Conservation (phyloP, 2,888 invertebrate genomes). For the Pocota personata region DNA sequence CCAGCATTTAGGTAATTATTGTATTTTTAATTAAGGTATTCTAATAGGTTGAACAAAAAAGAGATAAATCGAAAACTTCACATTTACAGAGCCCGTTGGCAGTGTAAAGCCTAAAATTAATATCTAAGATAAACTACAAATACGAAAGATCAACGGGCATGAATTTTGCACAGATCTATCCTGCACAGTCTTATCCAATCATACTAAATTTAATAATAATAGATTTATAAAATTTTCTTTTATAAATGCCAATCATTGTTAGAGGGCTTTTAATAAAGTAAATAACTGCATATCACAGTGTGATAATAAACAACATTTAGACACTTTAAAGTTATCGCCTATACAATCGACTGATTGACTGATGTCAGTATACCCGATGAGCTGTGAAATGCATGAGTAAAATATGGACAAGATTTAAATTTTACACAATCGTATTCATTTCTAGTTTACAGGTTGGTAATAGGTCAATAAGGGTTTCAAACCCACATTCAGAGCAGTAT, state of each 20-base stretch:
- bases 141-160: constrained; percentile 83
- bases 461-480: neutral
- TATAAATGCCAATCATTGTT: neutral
- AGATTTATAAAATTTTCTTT: constrained; percentile 44
- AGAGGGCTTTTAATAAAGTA: neutral
- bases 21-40: neutral
- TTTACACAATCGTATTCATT: constrained; percentile 89
- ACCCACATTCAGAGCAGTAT: constrained; percentile 77
- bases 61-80: constrained; percentile 34
- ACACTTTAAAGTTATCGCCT: constrained; percentile 5
- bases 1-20: constrained; percentile 74
- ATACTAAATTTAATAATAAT: constrained; percentile 87
- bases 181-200: constrained; percentile 90
- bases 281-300: neutral
- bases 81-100: constrained; percentile 83
- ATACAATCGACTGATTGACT: neutral
- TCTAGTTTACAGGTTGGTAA: constrained; percentile 88
- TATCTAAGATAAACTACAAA: constrained; percentile 86
- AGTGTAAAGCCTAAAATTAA: constrained; percentile 87
- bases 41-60: constrained; percentile 4
- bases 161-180: constrained; percentile 88
- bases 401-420: constrained; percentile 83
- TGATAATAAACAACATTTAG: constrained; percentile 53
- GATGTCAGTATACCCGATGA: constrained; percentile 84
- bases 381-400: constrained; percentile 78